Evolutionary conservation across 2,113 vertebrate species (phyloP).

Genomic region (Scortum barcoo): DNA sequence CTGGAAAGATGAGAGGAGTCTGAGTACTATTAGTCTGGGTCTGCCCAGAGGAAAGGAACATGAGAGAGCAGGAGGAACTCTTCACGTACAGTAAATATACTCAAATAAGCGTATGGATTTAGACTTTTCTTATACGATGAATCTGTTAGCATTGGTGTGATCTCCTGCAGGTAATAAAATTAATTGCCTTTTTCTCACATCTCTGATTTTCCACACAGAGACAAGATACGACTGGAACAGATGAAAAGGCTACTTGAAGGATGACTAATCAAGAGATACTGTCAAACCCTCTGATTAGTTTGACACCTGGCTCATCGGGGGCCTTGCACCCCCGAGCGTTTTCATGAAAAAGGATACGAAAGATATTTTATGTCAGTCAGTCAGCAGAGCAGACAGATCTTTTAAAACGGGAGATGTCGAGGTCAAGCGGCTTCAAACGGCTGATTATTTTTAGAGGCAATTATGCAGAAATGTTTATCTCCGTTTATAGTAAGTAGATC

Average conservation of each 20-base stretch:
- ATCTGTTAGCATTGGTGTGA: slow-evolving; percentile 16
- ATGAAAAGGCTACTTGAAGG: slow-evolving; percentile 52
- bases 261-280: slow-evolving; percentile 30
- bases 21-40: slow-evolving; percentile 47
- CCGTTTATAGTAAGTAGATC: slow-evolving; percentile 45
- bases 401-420: slow-evolving; percentile 34
- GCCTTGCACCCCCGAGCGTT: slow-evolving; percentile 8
- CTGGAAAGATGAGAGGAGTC: slow-evolving; percentile 50
- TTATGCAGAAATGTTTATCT: slow-evolving; percentile 59
- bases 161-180: slow-evolving; percentile 51
- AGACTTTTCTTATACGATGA: slow-evolving; percentile 12
- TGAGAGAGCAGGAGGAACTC: slow-evolving; percentile 22
- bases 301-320: slow-evolving; percentile 28
- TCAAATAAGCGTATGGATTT: slow-evolving; percentile 6
- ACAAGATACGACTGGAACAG: slow-evolving; percentile 11
- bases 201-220: slow-evolving; percentile 30
- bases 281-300: slow-evolving; percentile 39
- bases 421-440: slow-evolving; percentile 47
- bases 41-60: slow-evolving; percentile 39
- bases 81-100: slow-evolving; percentile 31
- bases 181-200: slow-evolving; percentile 44
- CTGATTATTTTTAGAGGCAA: slow-evolving; percentile 72
- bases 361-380: slow-evolving; percentile 46
- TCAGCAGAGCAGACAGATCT: slow-evolving; percentile 17
- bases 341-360: slow-evolving; percentile 20